Evolutionary conservation across 1,140 invertebrate species (phyloP), one percentile per base, ranked within the genome.

Genomic region (Eupristina koningsbergeri): DNA sequence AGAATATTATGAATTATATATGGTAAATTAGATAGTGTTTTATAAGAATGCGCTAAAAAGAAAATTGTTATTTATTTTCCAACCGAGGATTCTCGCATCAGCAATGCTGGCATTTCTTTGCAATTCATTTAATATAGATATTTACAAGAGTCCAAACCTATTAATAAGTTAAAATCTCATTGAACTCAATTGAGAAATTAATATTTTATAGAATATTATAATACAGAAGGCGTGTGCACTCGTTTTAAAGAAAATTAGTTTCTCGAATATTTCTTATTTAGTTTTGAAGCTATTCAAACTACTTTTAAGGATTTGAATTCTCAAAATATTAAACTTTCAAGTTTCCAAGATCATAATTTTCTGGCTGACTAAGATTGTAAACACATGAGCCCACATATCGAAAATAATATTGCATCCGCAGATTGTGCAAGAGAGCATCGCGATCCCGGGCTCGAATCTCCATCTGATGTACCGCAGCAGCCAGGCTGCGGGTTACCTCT

Each of bases 401-500:
- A 3, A 64, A 64, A 64, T 64, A 64, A 64, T 34, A 9, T 29
- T 15, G 13, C 64, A n/a, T 64, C 22, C 36, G n/a, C 93, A 98
- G 97, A 98, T 99, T 87, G 94, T 99, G 0, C 98, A 99, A 92
- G 98, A 99, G 93, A 97, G 97, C 82, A 96, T 99, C 82, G 94
- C 95, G 22, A 98, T 99, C 86, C 98, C 98, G 7, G 98, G 97
- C 41, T 97, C 98, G 3, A 96, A 96, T 85, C 94, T 99, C 3
- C 96, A 98, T 89, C 93, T 99, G 82, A 96, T 98, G 86, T 99
- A 99, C 91, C 97, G 98, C 88, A 98, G 97, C 85, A 98, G 96
- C 83, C 96, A 98, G 92, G 95, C 97, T 0, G 95, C 97, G 7
- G 98, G 98, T 19, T 99, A 99, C 90, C 93, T 97, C 84, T 98